These are phyloP conservation scores for Pandion haliaetus DNA, from an alignment of 2,113 vertebrate genomes.

Conservation along the genomic window DNA sequence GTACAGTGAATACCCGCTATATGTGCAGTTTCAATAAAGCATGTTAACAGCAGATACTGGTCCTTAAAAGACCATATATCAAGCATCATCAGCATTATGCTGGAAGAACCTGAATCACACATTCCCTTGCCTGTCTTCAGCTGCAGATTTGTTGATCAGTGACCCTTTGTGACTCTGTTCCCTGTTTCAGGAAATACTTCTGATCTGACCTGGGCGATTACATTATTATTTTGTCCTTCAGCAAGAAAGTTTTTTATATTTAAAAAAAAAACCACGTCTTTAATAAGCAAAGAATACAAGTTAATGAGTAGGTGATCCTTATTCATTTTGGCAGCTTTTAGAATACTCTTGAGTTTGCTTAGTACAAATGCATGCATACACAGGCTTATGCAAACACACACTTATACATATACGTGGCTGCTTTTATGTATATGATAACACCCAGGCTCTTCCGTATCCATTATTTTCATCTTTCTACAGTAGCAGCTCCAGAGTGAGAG, in stretches of 20 bases:
- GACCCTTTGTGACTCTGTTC: neutral
- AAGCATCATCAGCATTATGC: neutral
- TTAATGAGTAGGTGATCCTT: neutral
- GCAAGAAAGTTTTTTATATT: neutral
- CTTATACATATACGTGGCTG: neutral
- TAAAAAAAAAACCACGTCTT: neutral
- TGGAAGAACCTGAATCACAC: neutral
- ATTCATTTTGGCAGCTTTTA: neutral
- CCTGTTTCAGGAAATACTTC: neutral
- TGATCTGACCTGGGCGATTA: neutral
- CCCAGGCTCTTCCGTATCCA: neutral
- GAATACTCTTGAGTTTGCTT: neutral
- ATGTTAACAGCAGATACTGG: neutral
- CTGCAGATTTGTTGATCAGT: neutral
- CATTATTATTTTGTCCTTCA: constrained; percentile 7
- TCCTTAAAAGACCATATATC: neutral
- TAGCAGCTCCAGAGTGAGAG: neutral
- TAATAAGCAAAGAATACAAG: neutral
- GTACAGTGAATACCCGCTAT: neutral
- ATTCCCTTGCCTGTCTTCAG: neutral
- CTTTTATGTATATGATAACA: neutral
- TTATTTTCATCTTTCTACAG: neutral
- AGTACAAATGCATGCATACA: neutral
- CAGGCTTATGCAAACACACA: neutral
- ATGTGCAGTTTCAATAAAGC: neutral